Base-by-base conservation (phyloP, 1,140 invertebrate species). In the Drosophila pallidifrons region DNA sequence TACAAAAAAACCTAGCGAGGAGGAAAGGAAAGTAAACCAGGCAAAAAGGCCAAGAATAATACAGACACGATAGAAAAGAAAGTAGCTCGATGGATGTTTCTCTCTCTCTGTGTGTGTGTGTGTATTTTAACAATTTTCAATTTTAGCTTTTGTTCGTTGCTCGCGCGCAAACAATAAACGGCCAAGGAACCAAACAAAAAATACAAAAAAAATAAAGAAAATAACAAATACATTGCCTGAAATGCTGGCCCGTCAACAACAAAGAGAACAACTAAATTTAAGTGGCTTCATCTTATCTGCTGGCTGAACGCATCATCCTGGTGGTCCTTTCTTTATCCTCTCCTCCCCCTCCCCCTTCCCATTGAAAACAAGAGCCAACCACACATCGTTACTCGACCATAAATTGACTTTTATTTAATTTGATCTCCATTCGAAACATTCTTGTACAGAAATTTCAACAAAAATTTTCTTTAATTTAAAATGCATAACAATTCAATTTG, bases 71-170 rank as follows among this genome's bases (percentile, higher is more conserved):
- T 75, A 81, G 65, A 68, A 79, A 65, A 70, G 77, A 80, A 88
- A 89, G 85, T 88, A 63, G 81, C 81, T 88, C 46, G 55, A 52
- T 77, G 57, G 51, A 13, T 64, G 43, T 63, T 49, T 65, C 35
- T 66, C 20, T 60, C 45, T 60, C 30, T 68, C 16, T 67, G 28
- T 35, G 57, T 75, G 41, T 35, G 57, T 75, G 41, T 65, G 66
- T 38, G 81, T 85, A 81, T 88, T 82, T 88, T 80, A 89, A 88
- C 81, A 85, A 89, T 89, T 88, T 88, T 88, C 85, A 88, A 88
- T 88, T 88, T 88, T 90, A 85, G 85, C 85, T 88, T 88, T 88
- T 88, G 85, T 88, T 89, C 81, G 79, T 51, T 65, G 30, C 55
- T 35, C 51, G 66, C 58, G 66, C 58, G 72, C 79, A 82, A 87